Percentiles rank a stretch among this genome's conserved stretches.
These are phyloP conservation scores for Epinephelus coioides DNA, from an alignment of 2,797 vertebrate genomes.

Conservation along the genomic window DNA sequence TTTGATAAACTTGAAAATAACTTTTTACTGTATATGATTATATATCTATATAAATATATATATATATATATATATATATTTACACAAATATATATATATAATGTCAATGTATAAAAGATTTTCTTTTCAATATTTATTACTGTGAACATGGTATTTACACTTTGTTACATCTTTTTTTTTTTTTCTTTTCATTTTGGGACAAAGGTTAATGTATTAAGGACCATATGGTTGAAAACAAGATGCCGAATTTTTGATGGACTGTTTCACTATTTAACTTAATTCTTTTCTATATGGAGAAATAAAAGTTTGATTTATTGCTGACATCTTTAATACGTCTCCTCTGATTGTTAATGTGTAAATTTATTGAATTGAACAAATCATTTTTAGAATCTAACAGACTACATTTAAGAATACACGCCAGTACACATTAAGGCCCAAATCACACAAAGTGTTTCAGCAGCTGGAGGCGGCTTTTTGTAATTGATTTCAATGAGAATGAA, in stretches of 20 bases:
- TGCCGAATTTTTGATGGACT: constrained; percentile 84
- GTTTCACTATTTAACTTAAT: constrained; percentile 87
- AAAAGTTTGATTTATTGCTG: constrained; percentile 86
- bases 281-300: constrained; percentile 87
- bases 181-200: constrained; percentile 79
- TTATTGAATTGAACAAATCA: neutral
- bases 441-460: too few relatives aligned
- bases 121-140: constrained; percentile 97
- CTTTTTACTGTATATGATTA: constrained; percentile 87
- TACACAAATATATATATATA: constrained; percentile 85
- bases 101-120: constrained; percentile 90
- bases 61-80: constrained; percentile 73
- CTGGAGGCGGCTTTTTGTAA: too few relatives aligned
- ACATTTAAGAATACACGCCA: neutral
- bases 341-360: constrained; percentile 7
- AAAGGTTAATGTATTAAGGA: constrained; percentile 85
- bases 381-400: neutral
- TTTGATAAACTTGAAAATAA: constrained; percentile 93
- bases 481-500: too few relatives aligned
- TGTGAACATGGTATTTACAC: constrained; percentile 94
- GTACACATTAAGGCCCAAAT: neutral
- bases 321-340: constrained; percentile 62
- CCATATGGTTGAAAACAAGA: constrained; percentile 81
- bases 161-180: constrained; percentile 83
- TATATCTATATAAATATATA: constrained; percentile 73